A percentile compares a stretch with the other conserved stretches of the same genome.
Evolutionary conservation across 53 echinoderm and acorn worm species (phyloP).

Genomic region (Crossaster papposus): DNA sequence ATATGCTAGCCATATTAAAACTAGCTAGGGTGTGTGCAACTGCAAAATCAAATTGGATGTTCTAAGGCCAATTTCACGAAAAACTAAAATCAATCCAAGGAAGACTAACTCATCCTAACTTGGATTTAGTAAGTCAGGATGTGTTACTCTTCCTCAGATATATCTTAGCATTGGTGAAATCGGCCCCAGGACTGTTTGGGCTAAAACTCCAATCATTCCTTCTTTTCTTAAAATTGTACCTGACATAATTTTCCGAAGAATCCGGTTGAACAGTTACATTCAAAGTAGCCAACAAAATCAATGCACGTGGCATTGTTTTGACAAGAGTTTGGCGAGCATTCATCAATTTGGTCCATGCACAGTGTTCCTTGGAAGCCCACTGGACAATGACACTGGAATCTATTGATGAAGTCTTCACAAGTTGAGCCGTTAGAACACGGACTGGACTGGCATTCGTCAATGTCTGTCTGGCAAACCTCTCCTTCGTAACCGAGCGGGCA

Average conservation of each 20-base stretch:
- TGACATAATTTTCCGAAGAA: conserved; percentile 46
- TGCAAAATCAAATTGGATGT: too few species aligned
- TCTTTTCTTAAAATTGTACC: background rate
- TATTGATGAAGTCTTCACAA: conserved; percentile 40
- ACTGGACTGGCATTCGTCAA: conserved; percentile 45
- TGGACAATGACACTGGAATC: conserved; percentile 47
- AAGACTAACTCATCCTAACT: too few species aligned
- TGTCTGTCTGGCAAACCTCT: conserved; percentile 23
- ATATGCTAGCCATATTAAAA: too few species aligned
- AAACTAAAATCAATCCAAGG: too few species aligned
- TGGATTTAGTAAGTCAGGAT: too few species aligned
- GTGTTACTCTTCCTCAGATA: too few species aligned
- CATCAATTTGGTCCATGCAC: conserved; percentile 49
- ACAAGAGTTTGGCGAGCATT: conserved; percentile 52
- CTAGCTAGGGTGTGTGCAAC: too few species aligned
- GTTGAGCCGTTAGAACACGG: conserved; percentile 45
- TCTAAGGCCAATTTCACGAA: too few species aligned
- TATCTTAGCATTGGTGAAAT: too few species aligned
- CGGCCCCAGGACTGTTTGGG: too few species aligned
- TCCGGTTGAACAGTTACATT: conserved; percentile 32
- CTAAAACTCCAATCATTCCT: background rate
- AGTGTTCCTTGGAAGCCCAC: conserved; percentile 45
- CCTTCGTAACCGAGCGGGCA: conserved; percentile 51
- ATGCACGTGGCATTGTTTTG: conserved; percentile 58
- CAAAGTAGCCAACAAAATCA: conserved; percentile 22